Evolutionary conservation across 2,888 invertebrate species (phyloP).

Genomic region (Tenthredo distinguenda): DNA sequence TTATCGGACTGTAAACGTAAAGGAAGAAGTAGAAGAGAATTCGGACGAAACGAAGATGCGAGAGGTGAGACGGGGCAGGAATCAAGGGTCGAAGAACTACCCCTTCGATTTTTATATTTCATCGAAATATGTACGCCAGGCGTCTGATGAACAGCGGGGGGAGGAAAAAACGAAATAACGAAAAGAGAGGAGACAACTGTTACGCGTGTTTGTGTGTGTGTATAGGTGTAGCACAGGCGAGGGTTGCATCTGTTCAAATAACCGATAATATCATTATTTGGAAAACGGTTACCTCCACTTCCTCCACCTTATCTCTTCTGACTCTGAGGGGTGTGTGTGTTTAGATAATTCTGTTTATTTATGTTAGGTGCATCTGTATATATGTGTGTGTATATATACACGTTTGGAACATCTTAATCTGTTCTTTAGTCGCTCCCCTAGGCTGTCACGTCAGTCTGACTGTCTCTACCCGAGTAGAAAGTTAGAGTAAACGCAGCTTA

Average conservation of each 20-base stretch:
- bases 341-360: conserved; percentile 19
- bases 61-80: too few species aligned
- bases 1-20: too few species aligned
- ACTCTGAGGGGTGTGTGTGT: background rate
- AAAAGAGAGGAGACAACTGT: background rate
- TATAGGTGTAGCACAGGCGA: background rate
- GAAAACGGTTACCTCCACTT: background rate
- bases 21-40: too few species aligned
- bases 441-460: background rate
- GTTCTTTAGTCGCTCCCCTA: background rate
- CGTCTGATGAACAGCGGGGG: too few species aligned
- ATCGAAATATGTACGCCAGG: background rate
- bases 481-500: background rate
- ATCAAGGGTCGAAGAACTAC: background rate
- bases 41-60: too few species aligned
- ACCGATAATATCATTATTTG: conserved; percentile 21
- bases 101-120: background rate
- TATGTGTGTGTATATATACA: background rate
- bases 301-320: background rate
- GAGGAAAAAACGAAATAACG: background rate
- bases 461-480: background rate
- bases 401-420: conserved; percentile 13
- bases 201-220: background rate
- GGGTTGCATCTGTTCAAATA: conserved; percentile 43
- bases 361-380: background rate